phyloP scores from a whole-genome alignment of 2,888 invertebrate genomes.

The Stenotaenia linearis region DNA sequence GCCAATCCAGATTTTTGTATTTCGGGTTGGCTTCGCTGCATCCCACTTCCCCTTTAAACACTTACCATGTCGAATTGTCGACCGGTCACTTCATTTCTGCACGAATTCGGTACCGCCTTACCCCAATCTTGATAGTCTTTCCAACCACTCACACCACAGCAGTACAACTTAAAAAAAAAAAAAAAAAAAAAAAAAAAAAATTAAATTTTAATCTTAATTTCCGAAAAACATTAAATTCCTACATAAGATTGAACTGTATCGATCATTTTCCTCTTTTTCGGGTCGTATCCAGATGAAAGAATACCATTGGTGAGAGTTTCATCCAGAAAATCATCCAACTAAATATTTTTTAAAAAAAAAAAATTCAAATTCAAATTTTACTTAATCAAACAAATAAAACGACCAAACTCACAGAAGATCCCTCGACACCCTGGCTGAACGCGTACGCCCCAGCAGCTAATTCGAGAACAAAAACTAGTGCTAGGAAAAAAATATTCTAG shows the following conservation, averaged over 20 bases:
- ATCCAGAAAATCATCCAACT: background rate
- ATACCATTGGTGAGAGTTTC: background rate
- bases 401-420: constrained; percentile 3
- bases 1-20: too few species aligned
- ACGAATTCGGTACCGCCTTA: constrained; percentile 1
- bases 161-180: constrained; percentile 7
- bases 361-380: background rate
- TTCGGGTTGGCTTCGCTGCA: too few species aligned
- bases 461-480: background rate
- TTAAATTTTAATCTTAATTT: too few species aligned
- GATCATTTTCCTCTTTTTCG: background rate
- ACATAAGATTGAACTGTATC: background rate
- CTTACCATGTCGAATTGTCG: constrained; percentile 32
- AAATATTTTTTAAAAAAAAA: too few species aligned
- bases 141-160: constrained; percentile 24
- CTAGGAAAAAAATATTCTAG: background rate
- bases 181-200: background rate
- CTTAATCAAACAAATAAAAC: background rate
- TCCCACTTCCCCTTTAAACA: too few species aligned
- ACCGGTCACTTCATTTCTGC: constrained; percentile 29
- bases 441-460: constrained; percentile 24
- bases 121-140: constrained; percentile 22
- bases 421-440: constrained; percentile 1
- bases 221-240: background rate
- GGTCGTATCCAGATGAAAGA: background rate